phyloP scores from a whole-genome alignment of 2,797 vertebrate genomes.

The Salmo trutta region DNA sequence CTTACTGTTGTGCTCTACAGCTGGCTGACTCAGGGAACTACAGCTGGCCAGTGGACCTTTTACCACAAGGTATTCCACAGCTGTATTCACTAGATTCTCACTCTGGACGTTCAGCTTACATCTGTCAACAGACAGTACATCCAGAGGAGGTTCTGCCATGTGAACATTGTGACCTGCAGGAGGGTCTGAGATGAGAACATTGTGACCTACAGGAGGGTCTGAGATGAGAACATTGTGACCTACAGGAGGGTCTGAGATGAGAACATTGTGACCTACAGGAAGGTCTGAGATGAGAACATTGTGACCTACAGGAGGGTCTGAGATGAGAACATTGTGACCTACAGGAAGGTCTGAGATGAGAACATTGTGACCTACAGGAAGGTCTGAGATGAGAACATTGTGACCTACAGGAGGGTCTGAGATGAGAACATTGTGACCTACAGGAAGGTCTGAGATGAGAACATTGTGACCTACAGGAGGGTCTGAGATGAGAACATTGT shows the following conservation, averaged over 20 bases:
- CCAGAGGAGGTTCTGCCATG: too few relatives aligned
- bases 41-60: constrained; percentile 3
- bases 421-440: neutral
- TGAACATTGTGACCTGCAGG: too few relatives aligned
- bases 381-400: neutral
- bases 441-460: too few relatives aligned
- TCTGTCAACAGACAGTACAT: neutral
- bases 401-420: neutral
- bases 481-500: too few relatives aligned
- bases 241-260: neutral
- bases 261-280: neutral
- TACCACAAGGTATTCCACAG: neutral
- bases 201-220: too few relatives aligned
- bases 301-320: too few relatives aligned
- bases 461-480: too few relatives aligned
- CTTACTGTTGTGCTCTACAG: constrained; percentile 23
- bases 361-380: neutral
- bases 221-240: too few relatives aligned
- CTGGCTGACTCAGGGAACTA: constrained; percentile 26
- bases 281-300: neutral
- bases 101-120: constrained; percentile 1
- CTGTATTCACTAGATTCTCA: neutral
- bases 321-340: too few relatives aligned
- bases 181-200: too few relatives aligned
- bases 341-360: neutral